phyloP scores from a whole-genome alignment of 2,113 vertebrate genomes.

The Promerops cafer region DNA sequence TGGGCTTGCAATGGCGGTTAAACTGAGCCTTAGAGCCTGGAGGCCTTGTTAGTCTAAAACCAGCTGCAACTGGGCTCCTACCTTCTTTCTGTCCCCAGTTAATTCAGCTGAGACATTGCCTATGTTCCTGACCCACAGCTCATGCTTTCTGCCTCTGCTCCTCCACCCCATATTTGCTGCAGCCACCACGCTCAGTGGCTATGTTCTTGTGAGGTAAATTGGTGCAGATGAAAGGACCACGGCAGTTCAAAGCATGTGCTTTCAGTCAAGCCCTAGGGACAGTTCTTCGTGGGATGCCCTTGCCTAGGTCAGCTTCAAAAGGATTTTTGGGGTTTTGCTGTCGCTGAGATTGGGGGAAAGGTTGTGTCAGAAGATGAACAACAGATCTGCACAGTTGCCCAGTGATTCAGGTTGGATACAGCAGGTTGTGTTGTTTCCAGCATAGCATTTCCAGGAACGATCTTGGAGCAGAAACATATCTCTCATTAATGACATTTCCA shows the following conservation, averaged over 20 bases:
- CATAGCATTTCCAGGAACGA: neutral
- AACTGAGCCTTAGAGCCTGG: neutral
- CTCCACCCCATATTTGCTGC: neutral
- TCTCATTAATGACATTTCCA: neutral
- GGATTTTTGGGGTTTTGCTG: neutral
- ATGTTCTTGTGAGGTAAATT: fast-evolving
- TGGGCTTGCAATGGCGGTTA: neutral
- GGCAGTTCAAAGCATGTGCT: fast-evolving
- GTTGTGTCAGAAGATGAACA: neutral
- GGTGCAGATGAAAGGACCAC: neutral
- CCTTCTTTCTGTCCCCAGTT: neutral
- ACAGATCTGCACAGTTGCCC: neutral
- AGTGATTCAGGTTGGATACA: neutral
- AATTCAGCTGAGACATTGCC: neutral
- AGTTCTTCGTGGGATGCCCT: neutral
- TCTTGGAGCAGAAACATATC: neutral
- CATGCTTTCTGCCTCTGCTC: neutral
- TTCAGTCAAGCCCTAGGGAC: neutral
- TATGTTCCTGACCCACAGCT: neutral
- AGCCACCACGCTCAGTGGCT: fast-evolving
- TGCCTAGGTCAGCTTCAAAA: neutral
- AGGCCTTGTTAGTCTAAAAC: neutral
- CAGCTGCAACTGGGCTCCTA: neutral
- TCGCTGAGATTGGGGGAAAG: neutral
- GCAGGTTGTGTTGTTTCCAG: neutral